Evolutionary conservation across 2,113 vertebrate species (phyloP).

Genomic region (Aptenodytes patagonicus): DNA sequence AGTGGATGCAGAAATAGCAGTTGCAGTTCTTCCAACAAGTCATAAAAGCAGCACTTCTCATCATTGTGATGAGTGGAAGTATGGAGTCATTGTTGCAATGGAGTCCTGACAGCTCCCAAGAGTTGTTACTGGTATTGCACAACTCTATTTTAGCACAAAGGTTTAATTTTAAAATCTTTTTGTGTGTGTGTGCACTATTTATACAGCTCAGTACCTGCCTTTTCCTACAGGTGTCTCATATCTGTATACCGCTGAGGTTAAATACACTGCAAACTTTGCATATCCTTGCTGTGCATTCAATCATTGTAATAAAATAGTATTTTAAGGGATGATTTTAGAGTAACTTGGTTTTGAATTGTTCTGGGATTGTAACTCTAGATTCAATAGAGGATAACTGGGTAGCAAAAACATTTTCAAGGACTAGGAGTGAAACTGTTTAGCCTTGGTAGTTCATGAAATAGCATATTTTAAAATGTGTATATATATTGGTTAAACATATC

Average conservation of each 20-base stretch:
- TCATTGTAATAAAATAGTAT: background rate
- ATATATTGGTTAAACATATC: background rate
- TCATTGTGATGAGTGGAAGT: background rate
- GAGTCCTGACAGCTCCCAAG: background rate
- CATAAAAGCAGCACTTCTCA: background rate
- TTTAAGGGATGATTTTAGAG: background rate
- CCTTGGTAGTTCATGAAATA: background rate
- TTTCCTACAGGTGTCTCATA: background rate
- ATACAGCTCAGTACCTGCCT: background rate
- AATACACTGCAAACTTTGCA: background rate
- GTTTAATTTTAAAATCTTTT: background rate
- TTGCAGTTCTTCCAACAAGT: background rate
- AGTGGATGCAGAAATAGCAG: background rate
- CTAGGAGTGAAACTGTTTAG: background rate
- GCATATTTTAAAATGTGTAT: background rate
- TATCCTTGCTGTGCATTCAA: background rate
- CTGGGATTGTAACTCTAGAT: background rate
- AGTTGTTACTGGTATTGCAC: background rate
- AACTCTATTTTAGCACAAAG: background rate
- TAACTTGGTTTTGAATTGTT: background rate
- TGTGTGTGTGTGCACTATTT: background rate
- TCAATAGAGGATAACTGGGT: background rate
- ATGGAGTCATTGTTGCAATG: background rate
- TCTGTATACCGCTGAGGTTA: background rate
- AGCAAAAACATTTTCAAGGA: background rate